These are phyloP conservation scores for Arremon aurantiirostris DNA, from an alignment of 2,797 vertebrate species.

Conservation along the genomic window DNA sequence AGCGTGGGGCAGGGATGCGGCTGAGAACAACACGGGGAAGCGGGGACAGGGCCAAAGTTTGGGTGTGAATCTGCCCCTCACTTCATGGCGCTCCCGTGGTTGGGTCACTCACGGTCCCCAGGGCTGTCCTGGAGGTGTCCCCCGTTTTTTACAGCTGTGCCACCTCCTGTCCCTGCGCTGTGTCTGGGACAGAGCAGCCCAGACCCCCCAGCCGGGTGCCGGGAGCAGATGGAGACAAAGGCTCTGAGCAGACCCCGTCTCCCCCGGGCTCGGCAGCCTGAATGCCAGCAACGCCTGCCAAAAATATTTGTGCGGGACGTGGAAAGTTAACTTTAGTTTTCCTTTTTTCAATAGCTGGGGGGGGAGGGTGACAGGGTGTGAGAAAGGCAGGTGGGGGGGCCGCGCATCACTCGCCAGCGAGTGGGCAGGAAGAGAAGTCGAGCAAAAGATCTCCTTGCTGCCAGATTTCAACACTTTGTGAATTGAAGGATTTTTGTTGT, in stretches of 20 bases:
- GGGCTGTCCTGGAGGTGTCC: neutral
- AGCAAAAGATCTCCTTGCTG: neutral
- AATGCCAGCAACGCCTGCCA: constrained; percentile 67
- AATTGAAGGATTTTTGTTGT: neutral
- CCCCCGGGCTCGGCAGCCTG: constrained; percentile 48
- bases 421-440: constrained; percentile 18
- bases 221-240: neutral
- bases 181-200: neutral
- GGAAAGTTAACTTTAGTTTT: constrained; percentile 78
- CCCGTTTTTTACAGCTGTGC: neutral
- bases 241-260: constrained; percentile 38
- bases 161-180: rapidly evolving
- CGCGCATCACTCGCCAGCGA: constrained; percentile 51
- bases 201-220: neutral
- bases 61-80: neutral
- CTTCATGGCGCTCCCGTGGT: neutral
- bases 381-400: constrained; percentile 15
- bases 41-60: rapidly evolving
- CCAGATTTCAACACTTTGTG: constrained; percentile 7
- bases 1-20: neutral
- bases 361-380: neutral
- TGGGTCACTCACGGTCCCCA: rapidly evolving
- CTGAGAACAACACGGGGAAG: rapidly evolving
- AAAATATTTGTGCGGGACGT: constrained; percentile 78
- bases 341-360: constrained; percentile 30